Evolutionary conservation across 2,888 invertebrate genomes (phyloP), one percentile per base, ranked within the genome.

Genomic region (Drosophila percnosoma): DNA sequence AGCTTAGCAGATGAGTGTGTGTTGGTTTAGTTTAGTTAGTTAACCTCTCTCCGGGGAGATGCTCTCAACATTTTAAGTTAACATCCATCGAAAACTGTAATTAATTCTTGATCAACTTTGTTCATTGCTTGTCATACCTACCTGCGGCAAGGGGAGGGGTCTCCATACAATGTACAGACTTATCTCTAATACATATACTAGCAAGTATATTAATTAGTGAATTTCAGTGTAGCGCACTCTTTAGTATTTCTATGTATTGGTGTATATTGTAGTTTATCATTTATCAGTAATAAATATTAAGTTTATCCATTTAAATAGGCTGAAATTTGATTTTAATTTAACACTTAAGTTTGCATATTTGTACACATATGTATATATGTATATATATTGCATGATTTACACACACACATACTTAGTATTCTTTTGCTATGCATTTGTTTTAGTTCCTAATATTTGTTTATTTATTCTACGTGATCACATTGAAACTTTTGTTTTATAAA

Each of bases 401-500:
- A 61, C 57, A 60, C 64, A 75, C 45, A 68, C 57, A 52, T 38
- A 55, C 15, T 45, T 55, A 42, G 45, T 49, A 10, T 75, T 48
- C 29, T 18, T 65, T 82, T 90, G 90, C 90, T 90, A 82, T 87
- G 82, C 90, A 89, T 87, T 63, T 45, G 59, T 68, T 60, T 83
- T 74, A 54, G 62, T 87, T 82, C 73, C 65, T 78, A 75, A 61
- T 75, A 82, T 70, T 62, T 80, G 68, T 78, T 71, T 45, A 45
- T 45, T 77, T 87, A 89, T 82, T 75, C 86, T 87, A 87, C 71
- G 90, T 87, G 90, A 87, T 87, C 86, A 87, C 86, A 87, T 86
- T 87, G 74, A 87, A 87, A 90, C 66, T 90, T 79, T 90, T 87
- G 91, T 90, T 89, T 87, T 90, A 85, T 81, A 85, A 85, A 85